A percentile compares a stretch with the other conserved stretches of the same genome.
Conservation (phyloP, 2,113 vertebrate genomes). For the Dipodomys spectabilis region DNA sequence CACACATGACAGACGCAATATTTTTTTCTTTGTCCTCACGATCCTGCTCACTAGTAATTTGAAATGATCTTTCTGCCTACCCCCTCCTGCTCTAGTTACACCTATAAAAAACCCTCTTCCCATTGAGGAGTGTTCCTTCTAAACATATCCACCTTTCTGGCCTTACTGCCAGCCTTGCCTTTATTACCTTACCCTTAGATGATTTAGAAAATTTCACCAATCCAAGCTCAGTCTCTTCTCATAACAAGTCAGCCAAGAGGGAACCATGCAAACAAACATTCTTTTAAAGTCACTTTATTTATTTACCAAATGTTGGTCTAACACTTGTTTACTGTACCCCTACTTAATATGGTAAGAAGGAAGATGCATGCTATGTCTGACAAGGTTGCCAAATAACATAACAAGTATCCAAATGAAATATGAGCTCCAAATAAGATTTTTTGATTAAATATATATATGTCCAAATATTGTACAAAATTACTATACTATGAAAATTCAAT, state of each 20-base stretch:
- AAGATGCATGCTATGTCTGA: background rate
- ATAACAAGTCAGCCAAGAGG: background rate
- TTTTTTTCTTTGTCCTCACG: background rate
- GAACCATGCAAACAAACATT: background rate
- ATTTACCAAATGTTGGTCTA: background rate
- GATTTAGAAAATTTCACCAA: background rate
- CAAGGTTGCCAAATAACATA: background rate
- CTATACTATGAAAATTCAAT: background rate
- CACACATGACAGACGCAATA: background rate
- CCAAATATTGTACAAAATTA: background rate
- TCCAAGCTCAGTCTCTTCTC: background rate
- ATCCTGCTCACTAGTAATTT: background rate
- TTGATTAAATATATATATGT: background rate
- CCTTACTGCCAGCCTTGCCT: background rate
- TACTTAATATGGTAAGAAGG: background rate
- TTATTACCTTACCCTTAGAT: background rate
- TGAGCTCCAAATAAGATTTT: background rate
- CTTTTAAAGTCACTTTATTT: background rate
- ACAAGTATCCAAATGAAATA: background rate
- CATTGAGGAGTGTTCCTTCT: background rate
- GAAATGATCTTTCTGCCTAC: background rate
- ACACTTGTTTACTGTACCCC: background rate
- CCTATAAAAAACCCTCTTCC: background rate
- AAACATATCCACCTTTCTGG: background rate
- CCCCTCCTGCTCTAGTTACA: background rate